Evolutionary conservation across 2,113 vertebrate species (phyloP), one percentile per base, ranked within the genome.

Genomic region (Trogon surrucura): DNA sequence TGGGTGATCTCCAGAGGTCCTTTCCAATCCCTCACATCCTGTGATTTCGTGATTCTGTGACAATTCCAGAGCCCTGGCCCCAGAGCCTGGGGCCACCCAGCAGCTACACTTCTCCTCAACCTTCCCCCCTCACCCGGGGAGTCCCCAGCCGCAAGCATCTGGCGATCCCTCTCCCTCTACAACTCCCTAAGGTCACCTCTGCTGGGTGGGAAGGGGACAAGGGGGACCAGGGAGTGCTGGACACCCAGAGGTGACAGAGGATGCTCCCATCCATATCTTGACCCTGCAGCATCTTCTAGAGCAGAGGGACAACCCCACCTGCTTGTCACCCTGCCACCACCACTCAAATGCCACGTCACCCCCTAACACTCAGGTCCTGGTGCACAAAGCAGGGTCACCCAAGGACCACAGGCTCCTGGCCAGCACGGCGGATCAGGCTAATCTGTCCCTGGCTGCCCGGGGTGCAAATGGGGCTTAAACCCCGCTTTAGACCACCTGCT

Each of bases 111-210:
- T 3, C 8, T 6, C 25, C 29, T 7, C 4, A 1, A 27, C 17
- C 38, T 29, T 25, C 57, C 38, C 41, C 36, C n/a, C 29, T 72
- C 62, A 30, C 27, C 12, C 2, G 4, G n/a, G 16, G 15, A 84
- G 21, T 12, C 17, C 32, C 8, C 0, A 2, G 61, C n/a, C 56
- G 57, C 36, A 48, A 0, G 1, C 88, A 32, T 25, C 92, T 64
- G 48, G 1, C 1, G 30, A 95, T 3, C 27, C 23, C 69, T 22
- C 67, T 47, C 16, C 47, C 53, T 36, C 7, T 66, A 54, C 26
- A 60, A 38, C 53, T 67, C 82, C 38, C 54, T 71, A n/a, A 65
- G 18, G 51, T 65, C 48, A 66, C 21, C 50, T 58, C 66, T 90
- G 57, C n/a, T 4, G 4, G 10, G 7, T 38, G 56, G 29, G 53